Evolutionary conservation across 2,113 vertebrate species (phyloP), one percentile per base, ranked within the genome.

Genomic region (Puma concolor): DNA sequence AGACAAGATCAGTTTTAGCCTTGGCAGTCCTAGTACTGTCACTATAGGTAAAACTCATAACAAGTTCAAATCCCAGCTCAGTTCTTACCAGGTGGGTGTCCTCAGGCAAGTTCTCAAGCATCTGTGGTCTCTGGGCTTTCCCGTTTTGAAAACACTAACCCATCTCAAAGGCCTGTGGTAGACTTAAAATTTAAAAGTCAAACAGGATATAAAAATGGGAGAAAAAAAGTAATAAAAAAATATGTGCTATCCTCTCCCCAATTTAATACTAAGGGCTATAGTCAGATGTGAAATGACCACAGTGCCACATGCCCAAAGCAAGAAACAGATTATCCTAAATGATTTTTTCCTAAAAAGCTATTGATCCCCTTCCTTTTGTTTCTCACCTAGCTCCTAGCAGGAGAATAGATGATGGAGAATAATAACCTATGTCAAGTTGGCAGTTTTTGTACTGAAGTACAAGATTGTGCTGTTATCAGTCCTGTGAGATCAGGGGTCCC

Each of bases 141-240:
- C 66, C 0, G 0, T 25, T 74, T 1, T 90, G 90, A 71, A 72
- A 96, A 50, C 66, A 69, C 66, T 74, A 72, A 69, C n/a, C 27
- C 67, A 41, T 89, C 50, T 89, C 87, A 94, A 83, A 80, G 60
- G 31, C 80, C 66, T 41, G n/a, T 77, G 38, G 29, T 31, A 77
- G 14, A 60, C n/a, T 4, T 82, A 95, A 88, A n/a, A 72, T 79
- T 44, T 79, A 14, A n/a, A 93, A 97, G 82, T 81, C 54, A 88
- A 94, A 81, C 10, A 79, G n/a, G 48, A 92, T 79, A 96, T 93
- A 86, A 86, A 94, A 96, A 66, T 84, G 52, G 71, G 27, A 21
- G 50, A 93, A 85, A 94, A 50, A 81, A 86, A 48, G n/a, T 83
- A 60, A 83, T 86, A 82, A 72, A 79, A 52, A 90, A 60, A 38